phyloP scores from a whole-genome alignment of 2,113 vertebrate genomes.

The Mugil cephalus region DNA sequence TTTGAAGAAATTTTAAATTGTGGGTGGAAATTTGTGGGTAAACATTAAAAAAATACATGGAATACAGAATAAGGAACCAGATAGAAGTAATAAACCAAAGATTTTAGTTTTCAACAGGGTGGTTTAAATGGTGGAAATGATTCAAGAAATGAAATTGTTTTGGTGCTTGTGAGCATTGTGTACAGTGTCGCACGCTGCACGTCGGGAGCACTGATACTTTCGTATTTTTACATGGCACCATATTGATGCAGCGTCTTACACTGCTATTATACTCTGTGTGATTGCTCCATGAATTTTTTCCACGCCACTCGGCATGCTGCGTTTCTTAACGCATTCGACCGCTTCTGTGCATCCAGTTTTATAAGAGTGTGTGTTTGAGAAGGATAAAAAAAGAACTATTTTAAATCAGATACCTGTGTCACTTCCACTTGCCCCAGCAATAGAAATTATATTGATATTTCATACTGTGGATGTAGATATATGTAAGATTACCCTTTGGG shows the following conservation, averaged over 20 bases:
- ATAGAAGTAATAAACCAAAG: too few species aligned
- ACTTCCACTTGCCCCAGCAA: constrained; percentile 66
- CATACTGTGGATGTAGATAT: constrained; percentile 75
- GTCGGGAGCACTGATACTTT: too few species aligned
- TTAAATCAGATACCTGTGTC: constrained; percentile 59
- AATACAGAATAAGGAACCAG: too few species aligned
- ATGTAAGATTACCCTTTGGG: constrained; percentile 78
- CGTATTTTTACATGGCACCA: constrained; percentile 48
- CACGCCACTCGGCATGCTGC: constrained; percentile 35
- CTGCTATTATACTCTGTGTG: constrained; percentile 31
- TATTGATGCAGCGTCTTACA: constrained; percentile 46
- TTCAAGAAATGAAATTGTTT: too few species aligned
- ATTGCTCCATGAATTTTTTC: constrained; percentile 37
- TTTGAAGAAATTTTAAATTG: too few species aligned
- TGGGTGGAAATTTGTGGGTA: too few species aligned
- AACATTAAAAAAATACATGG: too few species aligned
- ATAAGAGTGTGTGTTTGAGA: constrained; percentile 9
- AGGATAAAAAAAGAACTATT: constrained; percentile 21
- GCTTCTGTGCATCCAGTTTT: constrained; percentile 19
- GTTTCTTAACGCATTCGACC: constrained; percentile 50
- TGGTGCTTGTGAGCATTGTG: too few species aligned
- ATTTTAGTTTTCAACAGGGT: too few species aligned
- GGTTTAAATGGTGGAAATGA: too few species aligned
- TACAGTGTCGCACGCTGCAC: too few species aligned
- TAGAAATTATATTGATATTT: constrained; percentile 81